These are phyloP conservation scores for Mantis religiosa DNA, from an alignment of 2,888 invertebrate genomes.

Conservation along the genomic window DNA sequence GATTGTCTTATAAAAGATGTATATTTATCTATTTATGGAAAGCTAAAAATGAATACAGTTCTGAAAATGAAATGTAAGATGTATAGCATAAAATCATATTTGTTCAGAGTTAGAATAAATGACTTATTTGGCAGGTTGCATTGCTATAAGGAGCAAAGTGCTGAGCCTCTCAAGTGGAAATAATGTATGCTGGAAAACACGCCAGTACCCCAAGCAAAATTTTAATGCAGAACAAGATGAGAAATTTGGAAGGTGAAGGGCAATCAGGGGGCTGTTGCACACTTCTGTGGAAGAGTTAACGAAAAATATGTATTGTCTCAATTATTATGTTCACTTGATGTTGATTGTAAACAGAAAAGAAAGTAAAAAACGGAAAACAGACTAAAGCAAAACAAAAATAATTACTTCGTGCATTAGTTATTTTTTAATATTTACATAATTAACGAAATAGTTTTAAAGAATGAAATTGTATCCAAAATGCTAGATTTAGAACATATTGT, in stretches of 20 bases:
- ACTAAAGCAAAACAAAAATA: not conserved
- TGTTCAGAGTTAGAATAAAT: not conserved
- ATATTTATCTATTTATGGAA: not conserved
- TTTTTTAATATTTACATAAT: not conserved
- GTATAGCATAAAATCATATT: not conserved
- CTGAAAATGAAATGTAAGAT: not conserved
- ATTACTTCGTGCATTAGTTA: not conserved
- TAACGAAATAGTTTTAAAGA: not conserved
- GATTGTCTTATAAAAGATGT: not conserved
- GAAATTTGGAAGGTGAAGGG: slow-evolving; percentile 16
- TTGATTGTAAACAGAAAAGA: not conserved
- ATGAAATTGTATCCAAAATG: not conserved
- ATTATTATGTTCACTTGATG: not conserved
- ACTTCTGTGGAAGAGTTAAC: not conserved
- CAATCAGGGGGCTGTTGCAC: slow-evolving; percentile 29
- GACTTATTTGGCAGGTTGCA: not conserved
- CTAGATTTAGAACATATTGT: not conserved
- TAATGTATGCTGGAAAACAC: not conserved
- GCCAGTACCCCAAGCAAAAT: slow-evolving; percentile 26
- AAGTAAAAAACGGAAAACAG: not conserved
- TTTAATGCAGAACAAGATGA: slow-evolving; percentile 17
- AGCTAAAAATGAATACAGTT: not conserved
- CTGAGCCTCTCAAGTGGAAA: not conserved
- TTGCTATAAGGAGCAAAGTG: not conserved
- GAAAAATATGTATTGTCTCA: not conserved